Evolutionary conservation across 2,113 vertebrate species (phyloP).

Genomic region (Mirounga angustirostris): DNA sequence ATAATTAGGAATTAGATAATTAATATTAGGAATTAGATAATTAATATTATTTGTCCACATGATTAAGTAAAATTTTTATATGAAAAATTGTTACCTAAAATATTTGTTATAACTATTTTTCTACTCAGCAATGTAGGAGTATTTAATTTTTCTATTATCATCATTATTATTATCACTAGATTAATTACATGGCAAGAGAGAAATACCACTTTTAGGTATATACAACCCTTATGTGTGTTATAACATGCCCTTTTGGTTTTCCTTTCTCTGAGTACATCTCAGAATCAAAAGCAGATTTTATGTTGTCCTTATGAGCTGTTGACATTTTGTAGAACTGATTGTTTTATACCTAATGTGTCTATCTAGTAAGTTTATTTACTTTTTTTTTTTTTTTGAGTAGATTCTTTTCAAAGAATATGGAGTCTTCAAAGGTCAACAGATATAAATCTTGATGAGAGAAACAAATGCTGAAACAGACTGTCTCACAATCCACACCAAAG

Average conservation of each 20-base stretch:
- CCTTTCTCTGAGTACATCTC: neutral
- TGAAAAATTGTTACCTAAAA: neutral
- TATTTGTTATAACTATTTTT: neutral
- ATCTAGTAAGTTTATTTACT: neutral
- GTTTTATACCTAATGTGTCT: neutral
- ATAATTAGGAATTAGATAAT: neutral
- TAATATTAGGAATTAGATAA: neutral
- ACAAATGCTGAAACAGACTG: neutral
- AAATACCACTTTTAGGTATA: neutral
- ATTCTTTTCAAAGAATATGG: neutral
- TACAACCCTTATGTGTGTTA: neutral
- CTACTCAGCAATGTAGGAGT: neutral
- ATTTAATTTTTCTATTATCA: neutral
- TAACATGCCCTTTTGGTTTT: neutral
- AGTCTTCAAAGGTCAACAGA: slow-evolving; percentile 38
- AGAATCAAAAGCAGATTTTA: neutral
- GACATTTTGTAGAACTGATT: neutral
- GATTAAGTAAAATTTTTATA: neutral
- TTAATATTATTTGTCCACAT: neutral
- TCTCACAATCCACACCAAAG: slow-evolving; percentile 37
- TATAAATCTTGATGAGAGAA: neutral
- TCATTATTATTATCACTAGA: neutral
- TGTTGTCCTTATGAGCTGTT: neutral
- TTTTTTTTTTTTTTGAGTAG: neutral
- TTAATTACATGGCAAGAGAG: neutral